These are phyloP conservation scores for Bovichtus variegatus DNA, from an alignment of 2,797 vertebrate species.

Conservation along the genomic window DNA sequence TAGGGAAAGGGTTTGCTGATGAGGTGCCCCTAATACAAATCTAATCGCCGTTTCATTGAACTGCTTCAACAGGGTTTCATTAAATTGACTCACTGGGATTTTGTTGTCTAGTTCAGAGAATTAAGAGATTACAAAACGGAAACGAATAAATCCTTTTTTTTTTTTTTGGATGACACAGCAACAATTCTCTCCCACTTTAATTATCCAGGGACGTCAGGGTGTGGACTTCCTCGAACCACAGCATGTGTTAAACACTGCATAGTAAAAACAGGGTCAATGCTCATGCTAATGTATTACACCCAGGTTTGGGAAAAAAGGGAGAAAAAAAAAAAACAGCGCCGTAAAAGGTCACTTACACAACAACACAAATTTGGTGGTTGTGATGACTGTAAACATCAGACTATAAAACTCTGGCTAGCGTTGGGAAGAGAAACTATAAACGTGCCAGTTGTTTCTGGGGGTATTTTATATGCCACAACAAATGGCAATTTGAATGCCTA, in stretches of 20 bases:
- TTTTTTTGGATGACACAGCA: constrained; percentile 19
- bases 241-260: constrained; percentile 34
- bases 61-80: constrained; percentile 63
- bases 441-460: constrained; percentile 64
- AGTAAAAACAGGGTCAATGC: constrained; percentile 54
- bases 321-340: not conserved
- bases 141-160: constrained; percentile 40
- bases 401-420: constrained; percentile 55
- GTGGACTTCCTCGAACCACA: constrained; percentile 36
- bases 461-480: constrained; percentile 73
- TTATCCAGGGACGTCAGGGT: constrained; percentile 41
- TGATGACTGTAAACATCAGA: constrained; percentile 60
- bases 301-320: constrained; percentile 2
- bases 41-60: constrained; percentile 77
- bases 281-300: constrained; percentile 48
- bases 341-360: constrained; percentile 65
- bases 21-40: constrained; percentile 74
- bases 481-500: constrained; percentile 70
- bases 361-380: constrained; percentile 67
- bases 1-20: constrained; percentile 52
- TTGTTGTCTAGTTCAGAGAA: constrained; percentile 52
- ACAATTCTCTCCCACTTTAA: constrained; percentile 37
- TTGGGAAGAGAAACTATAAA: constrained; percentile 75
- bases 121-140: constrained; percentile 36
- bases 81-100: constrained; percentile 65